Evolutionary conservation across 2,113 vertebrate species (phyloP).

Genomic region (Deroptyus accipitrinus): DNA sequence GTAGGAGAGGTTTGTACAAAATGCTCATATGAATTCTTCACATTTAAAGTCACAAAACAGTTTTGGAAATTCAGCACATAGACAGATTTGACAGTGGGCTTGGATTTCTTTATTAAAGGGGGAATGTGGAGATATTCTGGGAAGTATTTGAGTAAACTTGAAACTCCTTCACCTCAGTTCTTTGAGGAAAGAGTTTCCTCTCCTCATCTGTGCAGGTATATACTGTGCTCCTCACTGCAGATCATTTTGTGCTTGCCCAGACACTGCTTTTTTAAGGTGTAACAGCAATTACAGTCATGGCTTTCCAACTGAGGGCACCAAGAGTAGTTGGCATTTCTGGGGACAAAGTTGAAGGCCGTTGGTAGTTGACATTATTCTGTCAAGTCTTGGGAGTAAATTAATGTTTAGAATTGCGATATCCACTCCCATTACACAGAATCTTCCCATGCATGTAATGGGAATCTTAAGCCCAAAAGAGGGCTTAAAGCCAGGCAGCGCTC

Average conservation of each 20-base stretch:
- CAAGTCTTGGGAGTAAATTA: background rate
- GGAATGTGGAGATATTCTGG: background rate
- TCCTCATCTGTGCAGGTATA: background rate
- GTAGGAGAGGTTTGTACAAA: background rate
- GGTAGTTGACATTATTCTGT: background rate
- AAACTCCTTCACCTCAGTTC: background rate
- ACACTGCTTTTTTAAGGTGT: background rate
- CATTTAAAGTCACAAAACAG: background rate
- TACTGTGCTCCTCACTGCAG: background rate
- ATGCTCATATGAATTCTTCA: background rate
- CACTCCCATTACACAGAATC: background rate
- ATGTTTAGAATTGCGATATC: background rate
- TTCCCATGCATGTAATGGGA: background rate
- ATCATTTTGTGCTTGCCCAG: background rate
- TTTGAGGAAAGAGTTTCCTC: background rate
- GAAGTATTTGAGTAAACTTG: conserved; percentile 4
- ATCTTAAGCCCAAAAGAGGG: background rate
- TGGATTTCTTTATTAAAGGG: conserved; percentile 9
- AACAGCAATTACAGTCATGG: background rate
- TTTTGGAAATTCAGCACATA: background rate
- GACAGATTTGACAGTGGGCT: background rate
- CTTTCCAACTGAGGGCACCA: background rate
- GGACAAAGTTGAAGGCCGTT: background rate
- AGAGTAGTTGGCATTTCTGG: background rate
- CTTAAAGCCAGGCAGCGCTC: background rate